Conservation (phyloP, 2,888 invertebrate genomes). For the Cerceris ruficornis region DNA sequence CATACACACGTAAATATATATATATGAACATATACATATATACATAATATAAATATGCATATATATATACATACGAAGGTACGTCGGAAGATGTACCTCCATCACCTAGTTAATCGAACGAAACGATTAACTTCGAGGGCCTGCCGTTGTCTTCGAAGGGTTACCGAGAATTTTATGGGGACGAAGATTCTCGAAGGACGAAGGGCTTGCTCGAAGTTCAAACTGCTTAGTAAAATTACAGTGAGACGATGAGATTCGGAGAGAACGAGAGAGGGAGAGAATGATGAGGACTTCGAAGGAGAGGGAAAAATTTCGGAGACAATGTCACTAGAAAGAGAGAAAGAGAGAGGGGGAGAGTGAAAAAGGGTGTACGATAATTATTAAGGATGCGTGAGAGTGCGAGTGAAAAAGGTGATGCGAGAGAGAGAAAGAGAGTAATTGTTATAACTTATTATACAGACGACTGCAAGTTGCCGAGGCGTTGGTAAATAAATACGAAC, state of each 20-base stretch:
- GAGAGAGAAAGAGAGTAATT: conserved; percentile 60
- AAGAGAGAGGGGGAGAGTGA: conserved; percentile 13
- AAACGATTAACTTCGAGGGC: conserved; percentile 29
- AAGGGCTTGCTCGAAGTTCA: neutral
- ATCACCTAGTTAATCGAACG: conserved; percentile 39
- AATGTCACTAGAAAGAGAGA: conserved; percentile 4
- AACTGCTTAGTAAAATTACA: conserved; percentile 13
- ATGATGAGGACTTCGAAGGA: neutral
- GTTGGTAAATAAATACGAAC: conserved; percentile 71
- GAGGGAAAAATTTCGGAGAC: neutral
- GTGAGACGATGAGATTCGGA: conserved; percentile 10
- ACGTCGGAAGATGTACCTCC: conserved; percentile 36
- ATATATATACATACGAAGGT: conserved; percentile 32
- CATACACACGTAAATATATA: conserved; percentile 48
- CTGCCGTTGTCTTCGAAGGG: neutral
- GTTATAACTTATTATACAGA: conserved; percentile 73
- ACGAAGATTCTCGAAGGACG: conserved; percentile 1
- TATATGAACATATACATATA: conserved; percentile 46
- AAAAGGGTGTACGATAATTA: conserved; percentile 49
- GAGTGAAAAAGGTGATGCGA: conserved; percentile 43
- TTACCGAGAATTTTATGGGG: neutral
- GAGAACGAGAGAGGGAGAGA: conserved; percentile 8
- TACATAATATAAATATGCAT: conserved; percentile 56
- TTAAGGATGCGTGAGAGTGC: conserved; percentile 51
- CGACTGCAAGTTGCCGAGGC: conserved; percentile 68